These are phyloP conservation scores for Spisula solida DNA, from an alignment of 2,888 invertebrate genomes.

Conservation along the genomic window DNA sequence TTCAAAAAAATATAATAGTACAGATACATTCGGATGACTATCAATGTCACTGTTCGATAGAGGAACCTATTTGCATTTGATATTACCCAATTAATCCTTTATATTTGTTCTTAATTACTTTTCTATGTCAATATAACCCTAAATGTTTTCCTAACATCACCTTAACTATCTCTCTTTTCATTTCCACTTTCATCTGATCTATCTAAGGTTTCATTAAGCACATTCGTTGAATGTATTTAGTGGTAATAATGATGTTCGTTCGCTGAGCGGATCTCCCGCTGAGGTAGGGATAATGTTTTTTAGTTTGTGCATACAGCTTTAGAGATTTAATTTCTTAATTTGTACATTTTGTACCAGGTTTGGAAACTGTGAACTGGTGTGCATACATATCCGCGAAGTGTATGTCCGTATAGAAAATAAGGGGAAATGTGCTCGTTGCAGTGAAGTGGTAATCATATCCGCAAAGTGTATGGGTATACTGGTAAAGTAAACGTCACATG, in stretches of 20 bases:
- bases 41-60: neutral
- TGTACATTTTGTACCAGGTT: neutral
- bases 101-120: slow-evolving; percentile 10
- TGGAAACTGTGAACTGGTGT: neutral
- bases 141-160: neutral
- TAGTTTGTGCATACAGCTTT: neutral
- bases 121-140: neutral
- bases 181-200: neutral
- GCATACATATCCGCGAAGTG: too few relatives aligned
- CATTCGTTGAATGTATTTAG: neutral
- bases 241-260: neutral
- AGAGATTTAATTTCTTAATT: neutral
- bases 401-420: too few relatives aligned
- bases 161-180: slow-evolving; percentile 13
- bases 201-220: neutral
- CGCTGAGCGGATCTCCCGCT: neutral
- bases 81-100: neutral
- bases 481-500: too few relatives aligned
- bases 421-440: too few relatives aligned
- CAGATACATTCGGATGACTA: neutral
- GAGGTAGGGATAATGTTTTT: neutral
- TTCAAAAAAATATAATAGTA: neutral
- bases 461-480: neutral
- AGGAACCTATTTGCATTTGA: neutral
- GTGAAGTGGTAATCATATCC: neutral